Conservation (phyloP, 1,140 invertebrate genomes). For the Asobara japonica region DNA sequence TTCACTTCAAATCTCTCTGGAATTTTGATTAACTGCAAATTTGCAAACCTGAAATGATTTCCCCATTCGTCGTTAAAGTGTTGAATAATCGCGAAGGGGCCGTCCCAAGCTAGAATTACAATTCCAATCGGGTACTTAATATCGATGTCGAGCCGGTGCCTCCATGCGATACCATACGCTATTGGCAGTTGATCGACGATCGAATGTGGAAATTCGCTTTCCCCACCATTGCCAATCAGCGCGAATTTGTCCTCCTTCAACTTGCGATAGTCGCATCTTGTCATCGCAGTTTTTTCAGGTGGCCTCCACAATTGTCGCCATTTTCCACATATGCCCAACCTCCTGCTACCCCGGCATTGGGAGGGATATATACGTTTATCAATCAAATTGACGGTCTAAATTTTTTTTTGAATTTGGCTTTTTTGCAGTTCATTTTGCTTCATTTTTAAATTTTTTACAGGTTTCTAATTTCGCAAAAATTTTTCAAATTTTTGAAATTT, state of each 20-base stretch:
- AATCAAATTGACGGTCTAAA: constrained; percentile 10
- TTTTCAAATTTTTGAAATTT: not conserved
- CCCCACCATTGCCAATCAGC: not conserved
- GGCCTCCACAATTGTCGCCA: constrained; percentile 13
- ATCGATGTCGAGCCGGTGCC: not conserved
- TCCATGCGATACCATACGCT: not conserved
- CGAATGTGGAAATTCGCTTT: constrained; percentile 1
- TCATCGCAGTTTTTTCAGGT: not conserved
- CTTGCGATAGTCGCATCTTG: not conserved
- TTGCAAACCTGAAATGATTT: not conserved
- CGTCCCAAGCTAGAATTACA: not conserved
- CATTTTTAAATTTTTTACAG: too few species aligned
- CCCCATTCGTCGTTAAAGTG: not conserved
- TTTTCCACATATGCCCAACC: not conserved
- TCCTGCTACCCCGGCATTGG: not conserved
- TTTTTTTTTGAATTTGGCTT: not conserved
- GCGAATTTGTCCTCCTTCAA: constrained; percentile 6
- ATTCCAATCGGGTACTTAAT: not conserved
- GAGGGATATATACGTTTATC: constrained; percentile 21
- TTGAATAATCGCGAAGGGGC: not conserved
- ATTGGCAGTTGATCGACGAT: not conserved
- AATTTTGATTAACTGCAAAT: constrained; percentile 2
- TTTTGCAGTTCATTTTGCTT: too few species aligned
- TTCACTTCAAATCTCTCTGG: not conserved
- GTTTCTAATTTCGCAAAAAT: too few species aligned